phyloP scores from a whole-genome alignment of 53 echinoderm and acorn worm species.

The Zoroaster sp. region DNA sequence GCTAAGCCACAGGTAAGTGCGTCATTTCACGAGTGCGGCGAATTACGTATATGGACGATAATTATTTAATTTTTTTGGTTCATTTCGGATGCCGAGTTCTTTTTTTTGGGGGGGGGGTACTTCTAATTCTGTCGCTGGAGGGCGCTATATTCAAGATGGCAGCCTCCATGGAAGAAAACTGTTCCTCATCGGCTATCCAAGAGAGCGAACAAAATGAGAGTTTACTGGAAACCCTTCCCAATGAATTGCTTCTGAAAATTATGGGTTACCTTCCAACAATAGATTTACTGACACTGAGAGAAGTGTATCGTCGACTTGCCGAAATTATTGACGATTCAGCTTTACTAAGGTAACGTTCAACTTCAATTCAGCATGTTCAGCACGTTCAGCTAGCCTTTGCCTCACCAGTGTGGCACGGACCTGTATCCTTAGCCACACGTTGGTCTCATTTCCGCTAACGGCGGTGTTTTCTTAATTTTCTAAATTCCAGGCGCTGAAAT shows the following conservation, averaged over 20 bases:
- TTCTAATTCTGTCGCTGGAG: not conserved
- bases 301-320: not conserved
- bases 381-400: too few relatives aligned
- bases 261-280: conserved; percentile 9
- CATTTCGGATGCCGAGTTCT: not conserved
- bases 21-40: too few relatives aligned
- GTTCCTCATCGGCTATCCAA: not conserved
- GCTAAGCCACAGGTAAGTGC: too few relatives aligned
- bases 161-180: not conserved
- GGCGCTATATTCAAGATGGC: not conserved
- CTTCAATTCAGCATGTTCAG: too few relatives aligned
- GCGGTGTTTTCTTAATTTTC: too few relatives aligned
- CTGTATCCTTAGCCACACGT: too few relatives aligned
- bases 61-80: not conserved
- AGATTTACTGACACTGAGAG: not conserved
- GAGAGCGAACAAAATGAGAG: not conserved
- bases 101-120: not conserved
- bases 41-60: too few relatives aligned
- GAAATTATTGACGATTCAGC: not conserved
- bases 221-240: not conserved
- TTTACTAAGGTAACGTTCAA: not conserved
- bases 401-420: too few relatives aligned
- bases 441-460: too few relatives aligned
- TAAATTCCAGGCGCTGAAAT: too few relatives aligned
- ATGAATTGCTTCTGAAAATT: not conserved